A percentile compares a stretch with the other conserved stretches of the same genome.
These are phyloP conservation scores for Hydraecia micacea DNA, from an alignment of 2,888 invertebrate genomes.

Conservation along the genomic window DNA sequence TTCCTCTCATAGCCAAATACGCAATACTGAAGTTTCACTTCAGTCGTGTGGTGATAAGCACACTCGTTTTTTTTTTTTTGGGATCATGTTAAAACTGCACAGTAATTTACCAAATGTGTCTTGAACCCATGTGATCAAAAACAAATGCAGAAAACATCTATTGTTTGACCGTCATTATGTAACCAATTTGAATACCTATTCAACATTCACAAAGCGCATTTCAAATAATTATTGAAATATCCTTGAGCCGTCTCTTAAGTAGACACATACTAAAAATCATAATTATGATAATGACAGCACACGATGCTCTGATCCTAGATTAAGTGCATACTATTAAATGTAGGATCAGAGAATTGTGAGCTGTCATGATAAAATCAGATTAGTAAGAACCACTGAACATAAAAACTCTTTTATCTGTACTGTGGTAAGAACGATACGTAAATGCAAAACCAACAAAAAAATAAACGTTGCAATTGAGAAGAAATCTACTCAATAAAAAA, in stretches of 20 bases:
- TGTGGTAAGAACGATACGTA: not conserved
- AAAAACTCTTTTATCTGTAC: not conserved
- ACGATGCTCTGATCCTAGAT: not conserved
- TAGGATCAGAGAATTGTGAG: not conserved
- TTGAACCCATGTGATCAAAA: not conserved
- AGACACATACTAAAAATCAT: conserved; percentile 20
- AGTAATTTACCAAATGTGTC: too few relatives aligned
- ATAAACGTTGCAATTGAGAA: not conserved
- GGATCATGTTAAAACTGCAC: not conserved
- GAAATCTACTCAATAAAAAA: too few relatives aligned
- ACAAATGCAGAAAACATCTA: not conserved
- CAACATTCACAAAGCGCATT: conserved; percentile 8
- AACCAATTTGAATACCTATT: not conserved
- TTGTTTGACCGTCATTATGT: not conserved
- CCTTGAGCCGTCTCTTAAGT: conserved; percentile 14
- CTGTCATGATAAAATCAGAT: not conserved
- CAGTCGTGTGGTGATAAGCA: too few relatives aligned
- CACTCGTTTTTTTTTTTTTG: not conserved
- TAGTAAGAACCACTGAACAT: not conserved
- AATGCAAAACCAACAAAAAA: not conserved
- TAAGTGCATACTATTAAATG: not conserved
- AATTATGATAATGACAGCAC: conserved; percentile 1
- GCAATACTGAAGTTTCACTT: too few relatives aligned
- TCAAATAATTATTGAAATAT: not conserved
- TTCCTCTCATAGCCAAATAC: too few relatives aligned